Conservation (phyloP, 2,113 vertebrate species). For the Phaethon lepturus region DNA sequence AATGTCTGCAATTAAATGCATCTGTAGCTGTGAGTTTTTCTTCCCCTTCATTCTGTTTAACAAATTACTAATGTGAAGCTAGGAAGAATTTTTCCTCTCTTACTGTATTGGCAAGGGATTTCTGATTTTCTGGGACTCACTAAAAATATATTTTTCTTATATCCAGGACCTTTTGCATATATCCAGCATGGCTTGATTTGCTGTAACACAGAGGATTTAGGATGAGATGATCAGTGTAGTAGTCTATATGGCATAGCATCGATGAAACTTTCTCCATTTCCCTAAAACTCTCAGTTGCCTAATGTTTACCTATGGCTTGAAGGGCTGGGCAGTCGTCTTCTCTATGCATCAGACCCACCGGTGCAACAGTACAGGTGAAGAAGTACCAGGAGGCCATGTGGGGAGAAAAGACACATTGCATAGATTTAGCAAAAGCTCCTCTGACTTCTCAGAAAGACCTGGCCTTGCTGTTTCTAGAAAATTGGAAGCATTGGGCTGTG, state of each 20-base stretch:
- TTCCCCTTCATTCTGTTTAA: neutral
- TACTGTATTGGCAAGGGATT: neutral
- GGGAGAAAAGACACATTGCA: neutral
- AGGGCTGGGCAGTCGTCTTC: neutral
- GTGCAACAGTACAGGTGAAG: neutral
- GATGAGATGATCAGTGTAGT: neutral
- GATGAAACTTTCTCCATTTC: neutral
- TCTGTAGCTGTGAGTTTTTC: conserved; percentile 17
- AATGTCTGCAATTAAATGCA: conserved; percentile 47
- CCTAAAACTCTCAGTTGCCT: neutral
- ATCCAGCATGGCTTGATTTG: neutral
- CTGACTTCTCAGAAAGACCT: neutral
- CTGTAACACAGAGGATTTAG: neutral
- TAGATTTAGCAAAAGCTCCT: neutral
- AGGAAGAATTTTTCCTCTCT: neutral
- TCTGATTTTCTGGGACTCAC: neutral
- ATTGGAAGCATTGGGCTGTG: neutral
- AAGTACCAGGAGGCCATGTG: neutral
- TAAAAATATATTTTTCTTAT: neutral
- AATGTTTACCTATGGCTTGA: neutral
- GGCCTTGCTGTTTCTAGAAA: neutral
- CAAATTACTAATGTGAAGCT: neutral
- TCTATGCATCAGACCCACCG: neutral
- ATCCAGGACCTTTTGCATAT: neutral
- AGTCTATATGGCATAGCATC: neutral